Evolutionary conservation across 2,888 invertebrate species (phyloP).

Genomic region (Sericinus montela): DNA sequence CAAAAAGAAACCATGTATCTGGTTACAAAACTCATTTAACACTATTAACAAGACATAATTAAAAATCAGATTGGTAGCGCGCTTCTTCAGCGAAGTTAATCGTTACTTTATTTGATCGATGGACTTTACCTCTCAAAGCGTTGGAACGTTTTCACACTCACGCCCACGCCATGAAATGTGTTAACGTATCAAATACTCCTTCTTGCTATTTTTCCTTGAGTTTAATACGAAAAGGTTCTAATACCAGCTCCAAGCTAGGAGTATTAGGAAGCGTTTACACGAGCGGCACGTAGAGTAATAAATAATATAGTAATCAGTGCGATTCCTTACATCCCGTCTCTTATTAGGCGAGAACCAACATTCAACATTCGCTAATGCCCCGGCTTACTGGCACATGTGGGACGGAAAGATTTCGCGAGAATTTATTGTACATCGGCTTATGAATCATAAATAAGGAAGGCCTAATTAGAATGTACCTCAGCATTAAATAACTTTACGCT

Average conservation of each 20-base stretch:
- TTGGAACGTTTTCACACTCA: constrained; percentile 48
- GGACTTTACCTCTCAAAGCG: constrained; percentile 36
- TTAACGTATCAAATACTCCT: constrained; percentile 1
- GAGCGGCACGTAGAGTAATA: constrained; percentile 76
- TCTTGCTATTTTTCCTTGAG: not conserved
- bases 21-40: constrained; percentile 42
- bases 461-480: constrained; percentile 62
- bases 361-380: constrained; percentile 75
- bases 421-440: constrained; percentile 78
- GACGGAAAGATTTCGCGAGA: constrained; percentile 71
- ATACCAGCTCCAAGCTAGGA: constrained; percentile 53
- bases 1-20: not conserved
- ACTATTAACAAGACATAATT: constrained; percentile 64
- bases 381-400: constrained; percentile 76
- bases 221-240: constrained; percentile 51
- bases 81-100: constrained; percentile 59
- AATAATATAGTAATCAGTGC: constrained; percentile 79
- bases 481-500: constrained; percentile 12
- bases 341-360: constrained; percentile 76
- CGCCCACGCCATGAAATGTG: no score
- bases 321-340: constrained; percentile 77
- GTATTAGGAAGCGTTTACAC: constrained; percentile 78
- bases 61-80: constrained; percentile 61
- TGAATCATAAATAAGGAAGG: constrained; percentile 76
- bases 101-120: constrained; percentile 69